phyloP scores from a whole-genome alignment of 2,888 invertebrate species.

The Bhutanitis thaidina region DNA sequence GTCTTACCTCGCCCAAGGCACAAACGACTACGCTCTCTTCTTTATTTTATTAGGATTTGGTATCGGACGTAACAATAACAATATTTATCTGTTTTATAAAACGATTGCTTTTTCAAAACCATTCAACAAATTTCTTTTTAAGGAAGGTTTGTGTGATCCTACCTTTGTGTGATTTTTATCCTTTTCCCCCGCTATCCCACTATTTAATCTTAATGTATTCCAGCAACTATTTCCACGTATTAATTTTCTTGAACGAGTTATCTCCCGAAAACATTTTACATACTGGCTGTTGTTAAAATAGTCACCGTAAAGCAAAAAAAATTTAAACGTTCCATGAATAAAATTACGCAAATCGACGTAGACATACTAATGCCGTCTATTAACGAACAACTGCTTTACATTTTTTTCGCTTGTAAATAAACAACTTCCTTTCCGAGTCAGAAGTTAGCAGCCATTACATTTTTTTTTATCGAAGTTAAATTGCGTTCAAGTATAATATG shows the following conservation, averaged over 20 bases:
- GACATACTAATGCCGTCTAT: conserved; percentile 7
- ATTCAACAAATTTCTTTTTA: too few species aligned
- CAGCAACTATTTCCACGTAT: conserved; percentile 9
- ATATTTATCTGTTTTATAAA: too few species aligned
- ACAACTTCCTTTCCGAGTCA: conserved; percentile 7
- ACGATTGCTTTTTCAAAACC: too few species aligned
- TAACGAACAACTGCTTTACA: conserved; percentile 6
- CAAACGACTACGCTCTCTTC: too few species aligned
- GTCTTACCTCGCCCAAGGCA: too few species aligned
- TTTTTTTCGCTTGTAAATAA: conserved; percentile 14
- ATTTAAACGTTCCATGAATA: conserved; percentile 12
- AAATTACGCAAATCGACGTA: conserved; percentile 10
- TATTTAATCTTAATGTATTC: conserved; percentile 10
- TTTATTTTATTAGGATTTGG: too few species aligned
- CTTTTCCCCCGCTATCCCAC: too few species aligned
- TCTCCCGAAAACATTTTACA: too few species aligned
- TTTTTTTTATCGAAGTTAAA: conserved; percentile 5
- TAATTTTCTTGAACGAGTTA: conserved; percentile 4
- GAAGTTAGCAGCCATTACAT: not conserved
- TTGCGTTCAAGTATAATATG: not conserved
- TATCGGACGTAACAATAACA: too few species aligned
- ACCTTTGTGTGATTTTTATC: too few species aligned
- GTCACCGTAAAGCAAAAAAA: conserved; percentile 7
- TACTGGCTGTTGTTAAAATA: conserved; percentile 14
- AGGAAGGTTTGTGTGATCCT: too few species aligned